These are phyloP conservation scores for Magallana ariakensis DNA, from an alignment of 1,140 invertebrate genomes.

Conservation along the genomic window DNA sequence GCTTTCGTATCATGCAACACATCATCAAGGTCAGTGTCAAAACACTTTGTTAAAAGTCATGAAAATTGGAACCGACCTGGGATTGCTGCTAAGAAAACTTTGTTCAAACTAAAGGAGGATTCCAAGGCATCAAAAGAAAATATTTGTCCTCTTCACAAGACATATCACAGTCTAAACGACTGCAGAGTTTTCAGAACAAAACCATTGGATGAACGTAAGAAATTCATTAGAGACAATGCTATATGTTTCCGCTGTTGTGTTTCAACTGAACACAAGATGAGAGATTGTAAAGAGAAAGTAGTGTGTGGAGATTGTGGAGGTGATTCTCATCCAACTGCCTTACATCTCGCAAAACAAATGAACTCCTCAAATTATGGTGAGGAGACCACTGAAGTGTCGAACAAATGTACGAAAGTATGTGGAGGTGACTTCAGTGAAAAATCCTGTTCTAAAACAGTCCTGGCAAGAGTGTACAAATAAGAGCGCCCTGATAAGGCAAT, in stretches of 20 bases:
- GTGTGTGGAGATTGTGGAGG: conserved; percentile 39
- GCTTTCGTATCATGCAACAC: too few relatives aligned
- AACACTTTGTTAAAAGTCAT: too few relatives aligned
- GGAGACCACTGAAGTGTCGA: neutral
- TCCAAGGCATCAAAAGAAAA: neutral
- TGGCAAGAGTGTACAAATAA: neutral
- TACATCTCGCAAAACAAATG: conserved; percentile 10
- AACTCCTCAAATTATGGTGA: conserved; percentile 5
- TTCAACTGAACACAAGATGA: neutral
- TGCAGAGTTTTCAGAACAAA: conserved; percentile 47
- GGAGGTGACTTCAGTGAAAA: too few relatives aligned
- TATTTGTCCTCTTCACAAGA: conserved; percentile 39
- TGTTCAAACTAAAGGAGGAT: neutral
- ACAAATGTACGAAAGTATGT: conserved; percentile 42
- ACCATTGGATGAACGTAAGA: conserved; percentile 37
- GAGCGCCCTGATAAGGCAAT: neutral
- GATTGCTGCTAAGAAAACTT: too few relatives aligned
- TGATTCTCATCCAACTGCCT: neutral
- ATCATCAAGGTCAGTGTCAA: neutral
- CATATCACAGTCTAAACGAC: conserved; percentile 24
- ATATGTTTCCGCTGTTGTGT: conserved; percentile 49
- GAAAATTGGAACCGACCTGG: too few relatives aligned
- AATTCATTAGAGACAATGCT: conserved; percentile 35
- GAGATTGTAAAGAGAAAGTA: conserved; percentile 35
- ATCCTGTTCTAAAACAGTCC: too few relatives aligned